These are phyloP conservation scores for Engraulis encrasicolus DNA, from an alignment of 2,113 vertebrate species.

Conservation along the genomic window DNA sequence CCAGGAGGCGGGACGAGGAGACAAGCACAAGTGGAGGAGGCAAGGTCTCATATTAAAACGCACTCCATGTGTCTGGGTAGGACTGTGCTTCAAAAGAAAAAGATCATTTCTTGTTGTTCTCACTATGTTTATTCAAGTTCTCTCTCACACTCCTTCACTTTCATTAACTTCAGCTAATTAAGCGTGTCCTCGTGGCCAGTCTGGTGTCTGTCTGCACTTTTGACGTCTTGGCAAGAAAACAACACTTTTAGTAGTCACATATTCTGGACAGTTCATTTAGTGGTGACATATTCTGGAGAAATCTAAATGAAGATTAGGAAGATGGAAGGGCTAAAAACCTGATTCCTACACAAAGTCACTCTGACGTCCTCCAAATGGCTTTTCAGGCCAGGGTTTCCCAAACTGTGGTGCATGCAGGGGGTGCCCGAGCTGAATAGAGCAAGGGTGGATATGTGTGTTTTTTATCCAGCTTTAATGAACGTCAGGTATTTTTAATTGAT, in stretches of 20 bases:
- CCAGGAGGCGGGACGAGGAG: too few relatives aligned
- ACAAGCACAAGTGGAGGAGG: too few relatives aligned
- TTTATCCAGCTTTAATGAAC: too few relatives aligned
- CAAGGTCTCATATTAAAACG: slow-evolving; percentile 54
- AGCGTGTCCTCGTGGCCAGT: neutral
- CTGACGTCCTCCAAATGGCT: neutral
- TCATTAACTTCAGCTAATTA: neutral
- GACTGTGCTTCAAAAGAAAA: neutral
- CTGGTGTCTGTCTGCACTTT: neutral
- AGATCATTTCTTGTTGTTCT: neutral
- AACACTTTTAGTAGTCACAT: too few relatives aligned
- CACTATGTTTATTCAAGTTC: neutral
- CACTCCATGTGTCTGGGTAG: slow-evolving; percentile 33
- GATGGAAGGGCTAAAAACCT: neutral
- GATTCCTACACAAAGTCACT: neutral
- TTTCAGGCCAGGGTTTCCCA: too few relatives aligned
- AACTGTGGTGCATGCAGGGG: too few relatives aligned
- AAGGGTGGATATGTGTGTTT: too few relatives aligned
- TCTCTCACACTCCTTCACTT: neutral
- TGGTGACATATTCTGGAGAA: neutral
- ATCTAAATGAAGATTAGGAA: neutral
- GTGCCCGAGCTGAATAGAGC: too few relatives aligned
- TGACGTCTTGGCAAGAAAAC: neutral
- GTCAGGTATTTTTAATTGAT: too few relatives aligned
- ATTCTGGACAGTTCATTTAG: too few relatives aligned